These are phyloP conservation scores for Electrophaes corylata DNA, from an alignment of 2,888 invertebrate genomes.

Conservation along the genomic window DNA sequence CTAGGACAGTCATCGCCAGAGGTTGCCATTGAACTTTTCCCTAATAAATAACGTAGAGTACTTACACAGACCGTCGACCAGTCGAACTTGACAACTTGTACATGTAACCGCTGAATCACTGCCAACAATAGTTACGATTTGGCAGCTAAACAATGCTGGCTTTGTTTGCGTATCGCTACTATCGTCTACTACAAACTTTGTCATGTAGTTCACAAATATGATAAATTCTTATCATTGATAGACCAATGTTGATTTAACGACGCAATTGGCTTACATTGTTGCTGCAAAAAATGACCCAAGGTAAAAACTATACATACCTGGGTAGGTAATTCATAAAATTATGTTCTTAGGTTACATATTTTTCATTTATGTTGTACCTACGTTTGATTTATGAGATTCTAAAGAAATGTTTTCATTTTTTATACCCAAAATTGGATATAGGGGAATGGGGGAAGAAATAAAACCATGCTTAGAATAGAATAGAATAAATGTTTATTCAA, in stretches of 20 bases:
- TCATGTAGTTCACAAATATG: constrained; percentile 15
- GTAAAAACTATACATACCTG: background rate
- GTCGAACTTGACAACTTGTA: constrained; percentile 33
- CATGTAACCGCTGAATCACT: constrained; percentile 24
- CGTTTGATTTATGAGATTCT: too few relatives aligned
- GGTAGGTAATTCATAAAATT: too few relatives aligned
- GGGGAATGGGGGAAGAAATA: too few relatives aligned
- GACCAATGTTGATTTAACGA: constrained; percentile 9
- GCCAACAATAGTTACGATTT: constrained; percentile 35
- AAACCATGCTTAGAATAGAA: too few relatives aligned
- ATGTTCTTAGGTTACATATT: too few relatives aligned
- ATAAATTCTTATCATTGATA: background rate
- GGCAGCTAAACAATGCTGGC: constrained; percentile 48
- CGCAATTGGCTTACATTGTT: constrained; percentile 1
- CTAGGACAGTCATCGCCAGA: background rate
- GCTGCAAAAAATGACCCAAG: background rate
- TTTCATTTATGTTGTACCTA: too few relatives aligned
- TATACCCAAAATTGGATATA: too few relatives aligned
- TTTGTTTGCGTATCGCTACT: constrained; percentile 37
- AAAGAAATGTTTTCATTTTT: too few relatives aligned
- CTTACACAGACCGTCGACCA: constrained; percentile 2
- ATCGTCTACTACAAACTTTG: constrained; percentile 33
- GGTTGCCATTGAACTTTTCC: constrained; percentile 23
- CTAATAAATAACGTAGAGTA: constrained; percentile 13
- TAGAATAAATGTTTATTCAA: too few relatives aligned